Percentiles rank a stretch among this genome's conserved stretches.
These are phyloP conservation scores for Myrmophylax atrothorax DNA, from an alignment of 2,113 vertebrate genomes.

Conservation along the genomic window DNA sequence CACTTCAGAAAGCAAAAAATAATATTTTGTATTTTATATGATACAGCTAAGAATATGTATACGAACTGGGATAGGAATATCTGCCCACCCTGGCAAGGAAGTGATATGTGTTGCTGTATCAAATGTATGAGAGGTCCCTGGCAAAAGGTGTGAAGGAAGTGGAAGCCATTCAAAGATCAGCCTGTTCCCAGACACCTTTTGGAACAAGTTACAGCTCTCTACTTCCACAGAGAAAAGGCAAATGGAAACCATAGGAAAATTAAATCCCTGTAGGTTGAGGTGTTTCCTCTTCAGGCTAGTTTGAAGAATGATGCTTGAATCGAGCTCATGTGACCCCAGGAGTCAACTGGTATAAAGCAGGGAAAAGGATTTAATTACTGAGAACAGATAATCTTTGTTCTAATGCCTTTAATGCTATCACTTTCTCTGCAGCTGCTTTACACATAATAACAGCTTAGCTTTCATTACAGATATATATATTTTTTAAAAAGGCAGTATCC, in stretches of 20 bases:
- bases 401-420: constrained; percentile 58
- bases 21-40: not conserved
- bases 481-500: not conserved
- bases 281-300: constrained; percentile 16
- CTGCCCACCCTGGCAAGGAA: not conserved
- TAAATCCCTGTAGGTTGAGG: not conserved
- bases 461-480: constrained; percentile 2
- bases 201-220: not conserved
- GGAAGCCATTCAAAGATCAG: not conserved
- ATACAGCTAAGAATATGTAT: not conserved
- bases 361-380: constrained; percentile 64
- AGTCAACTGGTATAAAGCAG: constrained; percentile 8
- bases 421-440: constrained; percentile 61
- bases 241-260: not conserved
- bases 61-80: not conserved
- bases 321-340: not conserved
- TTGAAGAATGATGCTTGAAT: constrained; percentile 25
- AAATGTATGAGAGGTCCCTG: not conserved
- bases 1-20: not conserved
- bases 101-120: not conserved
- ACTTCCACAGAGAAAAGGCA: not conserved
- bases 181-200: not conserved
- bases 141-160: not conserved
- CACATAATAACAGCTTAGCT: constrained; percentile 55
- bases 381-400: constrained; percentile 61